Conservation (phyloP, 2,113 vertebrate genomes). For the Neolamprologus hecqui region DNA sequence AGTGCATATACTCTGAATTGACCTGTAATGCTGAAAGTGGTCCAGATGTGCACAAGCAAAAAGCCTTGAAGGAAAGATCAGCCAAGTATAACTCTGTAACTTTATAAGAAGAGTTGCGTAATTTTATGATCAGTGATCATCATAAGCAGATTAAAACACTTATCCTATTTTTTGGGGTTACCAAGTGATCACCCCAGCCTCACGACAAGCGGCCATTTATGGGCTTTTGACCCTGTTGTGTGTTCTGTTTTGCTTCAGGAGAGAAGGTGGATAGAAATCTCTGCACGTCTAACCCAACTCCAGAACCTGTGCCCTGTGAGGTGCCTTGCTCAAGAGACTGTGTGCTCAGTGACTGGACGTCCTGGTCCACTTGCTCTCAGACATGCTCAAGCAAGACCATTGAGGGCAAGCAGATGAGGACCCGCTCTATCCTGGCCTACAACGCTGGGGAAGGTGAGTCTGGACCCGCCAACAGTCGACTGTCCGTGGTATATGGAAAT, state of each 20-base stretch:
- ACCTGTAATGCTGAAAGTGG: background rate
- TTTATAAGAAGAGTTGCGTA: background rate
- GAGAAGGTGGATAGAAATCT: conserved; percentile 72
- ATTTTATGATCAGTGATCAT: background rate
- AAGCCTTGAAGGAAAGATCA: background rate
- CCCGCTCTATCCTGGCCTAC: conserved; percentile 88
- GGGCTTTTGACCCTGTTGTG: background rate
- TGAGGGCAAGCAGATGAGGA: conserved; percentile 88
- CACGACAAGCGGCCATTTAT: accelerated
- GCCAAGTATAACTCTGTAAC: background rate
- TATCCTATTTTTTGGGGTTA: background rate
- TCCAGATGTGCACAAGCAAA: background rate
- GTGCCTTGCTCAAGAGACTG: conserved; percentile 91
- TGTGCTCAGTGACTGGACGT: conserved; percentile 86
- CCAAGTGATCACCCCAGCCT: background rate
- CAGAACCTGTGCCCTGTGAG: conserved; percentile 77
- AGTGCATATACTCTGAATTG: background rate
- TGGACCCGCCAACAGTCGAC: background rate
- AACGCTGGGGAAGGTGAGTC: conserved; percentile 86
- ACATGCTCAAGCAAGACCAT: conserved; percentile 96
- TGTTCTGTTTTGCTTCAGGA: conserved; percentile 62
- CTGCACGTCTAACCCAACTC: conserved; percentile 79
- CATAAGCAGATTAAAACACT: background rate
- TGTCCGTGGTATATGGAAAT: background rate
- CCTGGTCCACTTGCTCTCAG: conserved; percentile 93